Percentiles rank a stretch among this genome's conserved stretches.
Conservation (phyloP, 2,113 vertebrate species). For the Bujurquina vittata region DNA sequence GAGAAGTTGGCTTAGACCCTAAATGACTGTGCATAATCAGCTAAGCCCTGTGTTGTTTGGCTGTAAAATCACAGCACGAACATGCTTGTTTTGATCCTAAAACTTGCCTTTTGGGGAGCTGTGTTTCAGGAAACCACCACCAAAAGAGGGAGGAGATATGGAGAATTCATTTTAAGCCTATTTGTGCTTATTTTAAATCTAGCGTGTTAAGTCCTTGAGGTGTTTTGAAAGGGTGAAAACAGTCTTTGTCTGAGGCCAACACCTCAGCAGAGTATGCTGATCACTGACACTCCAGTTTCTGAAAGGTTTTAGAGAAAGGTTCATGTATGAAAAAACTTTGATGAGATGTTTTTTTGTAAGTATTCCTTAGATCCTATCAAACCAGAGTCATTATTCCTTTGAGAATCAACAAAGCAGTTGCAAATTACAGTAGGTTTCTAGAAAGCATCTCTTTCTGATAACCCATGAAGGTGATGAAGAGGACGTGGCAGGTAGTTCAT, state of each 20-base stretch:
- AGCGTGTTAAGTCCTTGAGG: conserved; percentile 44
- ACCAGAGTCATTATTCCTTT: conserved; percentile 4
- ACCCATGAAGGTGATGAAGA: conserved; percentile 43
- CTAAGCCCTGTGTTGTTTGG: conserved; percentile 28
- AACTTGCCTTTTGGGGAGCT: conserved; percentile 34
- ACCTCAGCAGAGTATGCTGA: conserved; percentile 28
- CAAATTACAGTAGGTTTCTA: conserved; percentile 9
- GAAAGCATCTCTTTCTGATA: conserved; percentile 3
- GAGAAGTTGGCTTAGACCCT: conserved; percentile 40
- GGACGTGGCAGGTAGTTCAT: conserved; percentile 56
- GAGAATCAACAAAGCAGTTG: conserved; percentile 15
- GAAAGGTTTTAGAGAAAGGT: background rate
- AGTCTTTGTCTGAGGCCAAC: conserved; percentile 44
- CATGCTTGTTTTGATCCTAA: conserved; percentile 53
- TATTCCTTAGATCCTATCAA: conserved; percentile 22
- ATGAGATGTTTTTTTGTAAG: conserved; percentile 2
- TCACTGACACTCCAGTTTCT: conserved; percentile 14
- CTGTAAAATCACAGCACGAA: conserved; percentile 41
- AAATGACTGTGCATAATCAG: conserved; percentile 40
- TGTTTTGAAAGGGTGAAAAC: conserved; percentile 39
- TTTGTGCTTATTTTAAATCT: conserved; percentile 54
- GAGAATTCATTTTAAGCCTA: conserved; percentile 58
- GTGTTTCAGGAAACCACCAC: conserved; percentile 22
- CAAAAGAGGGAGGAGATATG: conserved; percentile 23
- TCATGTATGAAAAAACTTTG: conserved; percentile 14